Conservation (phyloP, 2,888 invertebrate genomes). For the Bedellia somnulentella region DNA sequence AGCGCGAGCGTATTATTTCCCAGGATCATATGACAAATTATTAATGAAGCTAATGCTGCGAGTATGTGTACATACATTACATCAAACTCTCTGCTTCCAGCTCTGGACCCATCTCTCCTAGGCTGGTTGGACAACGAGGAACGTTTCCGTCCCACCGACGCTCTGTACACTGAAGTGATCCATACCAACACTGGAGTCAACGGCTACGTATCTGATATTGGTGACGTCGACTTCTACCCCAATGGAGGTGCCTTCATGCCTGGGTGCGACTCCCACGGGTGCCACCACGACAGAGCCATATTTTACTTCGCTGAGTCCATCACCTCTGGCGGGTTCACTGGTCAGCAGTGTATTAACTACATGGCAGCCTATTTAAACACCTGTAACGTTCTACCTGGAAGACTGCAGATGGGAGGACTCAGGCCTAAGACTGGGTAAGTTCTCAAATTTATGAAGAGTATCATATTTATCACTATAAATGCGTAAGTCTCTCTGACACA, state of each 20-base stretch:
- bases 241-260: constrained; percentile 36
- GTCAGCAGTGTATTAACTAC: constrained; percentile 26
- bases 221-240: constrained; percentile 32
- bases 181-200: constrained; percentile 32
- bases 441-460: too few relatives aligned
- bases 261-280: constrained; percentile 27
- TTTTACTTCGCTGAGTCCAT: constrained; percentile 33
- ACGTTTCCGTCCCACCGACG: constrained; percentile 24
- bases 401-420: constrained; percentile 30
- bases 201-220: constrained; percentile 26
- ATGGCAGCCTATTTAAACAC: constrained; percentile 21
- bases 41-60: too few relatives aligned
- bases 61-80: not conserved
- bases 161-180: constrained; percentile 31
- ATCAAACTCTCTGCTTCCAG: constrained; percentile 13
- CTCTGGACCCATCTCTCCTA: constrained; percentile 27
- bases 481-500: too few relatives aligned
- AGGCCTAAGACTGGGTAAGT: constrained; percentile 29
- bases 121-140: constrained; percentile 30
- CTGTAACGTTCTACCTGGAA: constrained; percentile 21
- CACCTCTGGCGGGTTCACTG: constrained; percentile 24
- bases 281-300: constrained; percentile 27
- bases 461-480: too few relatives aligned
- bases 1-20: too few relatives aligned
- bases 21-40: too few relatives aligned